Conservation (phyloP, 2,888 invertebrate species). For the Pachliopta kotzebuea region DNA sequence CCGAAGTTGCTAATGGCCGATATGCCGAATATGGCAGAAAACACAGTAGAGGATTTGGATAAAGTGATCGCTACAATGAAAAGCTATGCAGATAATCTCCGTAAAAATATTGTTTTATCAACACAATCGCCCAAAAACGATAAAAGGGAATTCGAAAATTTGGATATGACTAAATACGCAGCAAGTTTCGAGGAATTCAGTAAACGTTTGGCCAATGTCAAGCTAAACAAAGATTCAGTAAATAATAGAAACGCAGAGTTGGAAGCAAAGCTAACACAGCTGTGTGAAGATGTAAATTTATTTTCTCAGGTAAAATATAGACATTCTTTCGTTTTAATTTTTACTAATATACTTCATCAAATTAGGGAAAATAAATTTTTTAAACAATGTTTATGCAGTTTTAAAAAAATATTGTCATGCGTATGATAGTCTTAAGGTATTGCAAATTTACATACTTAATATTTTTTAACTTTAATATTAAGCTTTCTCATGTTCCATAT, state of each 20-base stretch:
- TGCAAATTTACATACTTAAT: too few relatives aligned
- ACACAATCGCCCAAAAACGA: conserved; percentile 35
- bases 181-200: conserved; percentile 56
- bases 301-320: conserved; percentile 58
- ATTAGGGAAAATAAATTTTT: neutral
- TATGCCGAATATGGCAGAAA: conserved; percentile 44
- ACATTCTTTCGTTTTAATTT: neutral
- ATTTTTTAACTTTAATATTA: too few relatives aligned
- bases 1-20: conserved; percentile 60
- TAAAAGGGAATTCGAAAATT: conserved; percentile 38
- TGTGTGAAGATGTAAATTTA: conserved; percentile 61
- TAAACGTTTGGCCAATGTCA: conserved; percentile 58
- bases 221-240: conserved; percentile 46
- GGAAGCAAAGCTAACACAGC: conserved; percentile 53
- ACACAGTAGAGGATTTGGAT: conserved; percentile 52
- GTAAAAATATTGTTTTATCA: conserved; percentile 44
- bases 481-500: too few relatives aligned
- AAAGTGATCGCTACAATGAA: conserved; percentile 56
- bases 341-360: too few relatives aligned
- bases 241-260: conserved; percentile 51
- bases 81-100: conserved; percentile 57
- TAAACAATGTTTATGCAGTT: neutral
- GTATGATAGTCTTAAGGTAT: too few relatives aligned
- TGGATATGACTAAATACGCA: conserved; percentile 60
- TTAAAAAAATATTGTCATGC: too few relatives aligned